phyloP scores from a whole-genome alignment of 2,888 invertebrate genomes.

The Monoplex corrugatus region DNA sequence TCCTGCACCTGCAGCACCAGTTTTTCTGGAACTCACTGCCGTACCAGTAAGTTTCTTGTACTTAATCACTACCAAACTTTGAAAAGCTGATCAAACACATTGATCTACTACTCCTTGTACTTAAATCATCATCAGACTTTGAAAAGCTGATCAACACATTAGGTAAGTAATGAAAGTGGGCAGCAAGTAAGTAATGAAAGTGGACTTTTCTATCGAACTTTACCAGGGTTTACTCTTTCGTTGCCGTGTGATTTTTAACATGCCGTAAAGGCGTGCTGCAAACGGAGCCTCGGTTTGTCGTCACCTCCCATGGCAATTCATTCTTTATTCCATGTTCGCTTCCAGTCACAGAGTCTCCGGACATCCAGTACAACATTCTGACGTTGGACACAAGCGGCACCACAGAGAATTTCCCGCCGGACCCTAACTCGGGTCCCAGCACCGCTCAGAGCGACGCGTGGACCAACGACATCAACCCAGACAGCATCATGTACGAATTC shows the following conservation, averaged over 20 bases:
- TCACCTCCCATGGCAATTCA: too few species aligned
- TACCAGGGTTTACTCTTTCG: too few species aligned
- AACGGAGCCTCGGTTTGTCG: too few species aligned
- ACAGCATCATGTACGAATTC: constrained; percentile 19
- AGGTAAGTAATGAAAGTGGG: too few species aligned
- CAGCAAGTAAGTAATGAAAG: too few species aligned
- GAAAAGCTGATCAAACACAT: not conserved
- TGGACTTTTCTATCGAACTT: too few species aligned
- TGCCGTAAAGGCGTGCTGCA: too few species aligned
- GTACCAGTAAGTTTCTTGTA: constrained; percentile 49
- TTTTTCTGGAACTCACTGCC: constrained; percentile 54
- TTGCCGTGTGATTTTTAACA: too few species aligned
- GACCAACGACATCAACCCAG: constrained; percentile 41
- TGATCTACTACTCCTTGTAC: not conserved
- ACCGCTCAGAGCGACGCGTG: constrained; percentile 24
- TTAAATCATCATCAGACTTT: not conserved
- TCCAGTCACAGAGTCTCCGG: constrained; percentile 15
- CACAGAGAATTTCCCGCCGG: not conserved
- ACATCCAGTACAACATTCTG: constrained; percentile 32
- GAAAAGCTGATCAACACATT: too few species aligned
- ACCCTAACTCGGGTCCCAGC: constrained; percentile 4
- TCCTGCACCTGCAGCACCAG: constrained; percentile 51
- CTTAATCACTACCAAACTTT: not conserved
- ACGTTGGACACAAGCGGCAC: not conserved
- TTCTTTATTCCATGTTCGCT: not conserved